Evolutionary conservation across 2,797 vertebrate genomes (phyloP).

Genomic region (Octomys mimax): DNA sequence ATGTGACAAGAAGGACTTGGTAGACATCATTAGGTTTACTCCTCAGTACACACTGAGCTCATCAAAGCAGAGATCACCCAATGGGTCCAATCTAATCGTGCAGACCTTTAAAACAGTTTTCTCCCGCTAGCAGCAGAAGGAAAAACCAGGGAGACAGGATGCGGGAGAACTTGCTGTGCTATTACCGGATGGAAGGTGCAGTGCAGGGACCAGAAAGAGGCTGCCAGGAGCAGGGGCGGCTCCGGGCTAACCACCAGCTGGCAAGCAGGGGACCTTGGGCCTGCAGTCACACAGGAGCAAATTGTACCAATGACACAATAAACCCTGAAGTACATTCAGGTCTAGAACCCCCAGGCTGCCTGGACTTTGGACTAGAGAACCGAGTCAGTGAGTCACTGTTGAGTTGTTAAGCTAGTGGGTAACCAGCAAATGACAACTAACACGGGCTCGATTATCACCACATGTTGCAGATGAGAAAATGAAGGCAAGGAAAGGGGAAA

Average conservation of each 20-base stretch:
- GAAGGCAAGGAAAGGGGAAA: background rate
- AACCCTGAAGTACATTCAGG: background rate
- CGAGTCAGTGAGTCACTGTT: background rate
- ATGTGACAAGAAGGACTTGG: background rate
- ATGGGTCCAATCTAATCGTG: background rate
- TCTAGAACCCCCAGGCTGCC: rapidly evolving
- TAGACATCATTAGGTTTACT: background rate
- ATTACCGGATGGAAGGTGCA: background rate
- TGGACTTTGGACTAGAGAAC: background rate
- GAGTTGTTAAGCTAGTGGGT: background rate
- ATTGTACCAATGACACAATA: background rate
- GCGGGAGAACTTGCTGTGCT: background rate
- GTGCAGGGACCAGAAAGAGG: background rate
- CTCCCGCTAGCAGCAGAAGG: background rate
- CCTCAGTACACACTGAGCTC: background rate
- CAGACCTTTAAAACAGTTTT: background rate
- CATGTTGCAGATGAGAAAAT: background rate
- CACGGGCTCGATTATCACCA: background rate
- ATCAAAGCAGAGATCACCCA: background rate
- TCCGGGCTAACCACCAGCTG: background rate
- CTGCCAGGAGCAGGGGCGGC: background rate
- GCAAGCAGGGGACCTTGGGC: background rate
- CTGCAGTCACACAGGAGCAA: background rate
- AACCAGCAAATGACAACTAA: background rate
- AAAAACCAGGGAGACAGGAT: background rate